Evolutionary conservation across 2,888 invertebrate genomes (phyloP).

Genomic region (Trissonchulus latispiculum): DNA sequence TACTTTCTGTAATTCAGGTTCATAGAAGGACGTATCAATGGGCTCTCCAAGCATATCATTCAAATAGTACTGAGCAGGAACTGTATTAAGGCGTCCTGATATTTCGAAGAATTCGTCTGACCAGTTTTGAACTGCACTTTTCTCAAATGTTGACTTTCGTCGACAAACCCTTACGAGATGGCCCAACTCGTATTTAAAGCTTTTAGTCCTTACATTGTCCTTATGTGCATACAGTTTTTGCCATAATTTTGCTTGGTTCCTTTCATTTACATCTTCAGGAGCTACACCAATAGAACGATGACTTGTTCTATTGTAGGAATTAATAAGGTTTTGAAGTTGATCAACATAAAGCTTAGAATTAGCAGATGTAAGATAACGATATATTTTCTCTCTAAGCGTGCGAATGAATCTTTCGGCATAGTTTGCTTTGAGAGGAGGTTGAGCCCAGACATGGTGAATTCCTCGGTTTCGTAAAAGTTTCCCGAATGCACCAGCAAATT

Average conservation of each 20-base stretch:
- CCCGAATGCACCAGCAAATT: not conserved
- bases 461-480: not conserved
- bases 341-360: not conserved
- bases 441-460: not conserved
- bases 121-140: not conserved
- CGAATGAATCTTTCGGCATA: not conserved
- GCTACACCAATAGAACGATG: not conserved
- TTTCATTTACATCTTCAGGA: too few relatives aligned
- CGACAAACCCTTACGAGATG: too few relatives aligned
- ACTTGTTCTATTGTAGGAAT: not conserved
- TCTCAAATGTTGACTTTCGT: too few relatives aligned
- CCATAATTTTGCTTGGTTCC: too few relatives aligned
- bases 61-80: not conserved
- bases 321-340: not conserved
- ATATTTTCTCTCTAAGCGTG: not conserved
- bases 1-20: not conserved
- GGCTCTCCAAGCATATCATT: constrained; percentile 5
- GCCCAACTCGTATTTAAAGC: too few relatives aligned
- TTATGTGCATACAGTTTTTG: too few relatives aligned
- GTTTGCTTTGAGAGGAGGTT: not conserved
- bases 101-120: constrained; percentile 1
- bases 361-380: not conserved
- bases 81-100: not conserved
- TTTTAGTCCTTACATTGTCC: too few relatives aligned
- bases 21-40: not conserved